Evolutionary conservation across 2,888 invertebrate genomes (phyloP).

Genomic region (Hemithea aestivaria): DNA sequence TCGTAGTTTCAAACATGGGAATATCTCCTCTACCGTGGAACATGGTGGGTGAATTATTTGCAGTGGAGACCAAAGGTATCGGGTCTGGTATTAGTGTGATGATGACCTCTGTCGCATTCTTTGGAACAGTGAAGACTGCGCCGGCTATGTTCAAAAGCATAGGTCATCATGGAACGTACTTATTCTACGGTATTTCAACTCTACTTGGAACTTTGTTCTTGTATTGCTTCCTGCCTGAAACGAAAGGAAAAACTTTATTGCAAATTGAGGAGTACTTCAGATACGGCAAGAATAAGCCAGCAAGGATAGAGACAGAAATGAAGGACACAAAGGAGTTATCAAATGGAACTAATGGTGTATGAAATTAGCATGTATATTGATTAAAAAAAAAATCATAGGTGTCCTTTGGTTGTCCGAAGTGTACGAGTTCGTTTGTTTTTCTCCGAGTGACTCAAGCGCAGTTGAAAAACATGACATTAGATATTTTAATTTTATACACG

Average conservation of each 20-base stretch:
- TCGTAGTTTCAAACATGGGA: slow-evolving; percentile 80
- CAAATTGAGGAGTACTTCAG: slow-evolving; percentile 82
- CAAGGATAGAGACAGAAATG: slow-evolving; percentile 15
- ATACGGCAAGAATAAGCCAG: slow-evolving; percentile 41
- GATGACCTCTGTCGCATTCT: slow-evolving; percentile 82
- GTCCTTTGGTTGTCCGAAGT: slow-evolving; percentile 11
- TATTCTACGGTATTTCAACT: slow-evolving; percentile 81
- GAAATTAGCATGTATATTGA: not conserved
- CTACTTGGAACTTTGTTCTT: slow-evolving; percentile 80
- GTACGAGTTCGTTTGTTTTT: not conserved
- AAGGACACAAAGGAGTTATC: slow-evolving; percentile 33
- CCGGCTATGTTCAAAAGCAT: slow-evolving; percentile 79
- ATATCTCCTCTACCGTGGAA: slow-evolving; percentile 85
- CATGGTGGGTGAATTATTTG: slow-evolving; percentile 86
- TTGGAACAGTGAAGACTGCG: slow-evolving; percentile 83
- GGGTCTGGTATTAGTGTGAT: slow-evolving; percentile 84
- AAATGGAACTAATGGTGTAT: slow-evolving; percentile 20
- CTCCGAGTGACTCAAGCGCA: too few species aligned
- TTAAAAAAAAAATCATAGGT: not conserved
- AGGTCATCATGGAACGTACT: slow-evolving; percentile 80
- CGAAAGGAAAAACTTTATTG: slow-evolving; percentile 81
- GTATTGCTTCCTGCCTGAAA: slow-evolving; percentile 82
- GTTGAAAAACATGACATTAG: slow-evolving; percentile 3
- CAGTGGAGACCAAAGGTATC: slow-evolving; percentile 81
- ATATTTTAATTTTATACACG: not conserved